phyloP scores from a whole-genome alignment of 2,113 vertebrate genomes.

The Promerops cafer region DNA sequence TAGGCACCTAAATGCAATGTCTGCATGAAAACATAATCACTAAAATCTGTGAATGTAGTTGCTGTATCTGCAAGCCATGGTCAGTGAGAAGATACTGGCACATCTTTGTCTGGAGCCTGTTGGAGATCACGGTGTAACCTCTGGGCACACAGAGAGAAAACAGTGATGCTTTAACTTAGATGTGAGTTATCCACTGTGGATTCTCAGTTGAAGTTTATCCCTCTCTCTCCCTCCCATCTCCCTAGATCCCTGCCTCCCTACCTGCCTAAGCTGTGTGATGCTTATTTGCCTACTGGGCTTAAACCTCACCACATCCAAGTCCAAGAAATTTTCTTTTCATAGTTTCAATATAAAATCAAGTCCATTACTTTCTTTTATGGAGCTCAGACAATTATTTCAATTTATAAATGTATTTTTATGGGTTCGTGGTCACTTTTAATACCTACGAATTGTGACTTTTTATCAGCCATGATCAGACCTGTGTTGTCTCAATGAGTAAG shows the following conservation, averaged over 20 bases:
- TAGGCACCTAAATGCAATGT: neutral
- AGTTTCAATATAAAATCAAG: neutral
- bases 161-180: neutral
- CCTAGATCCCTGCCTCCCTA: no score
- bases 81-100: neutral
- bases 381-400: neutral
- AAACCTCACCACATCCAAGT: neutral
- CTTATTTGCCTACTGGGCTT: neutral
- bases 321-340: neutral
- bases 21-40: neutral
- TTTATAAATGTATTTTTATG: neutral
- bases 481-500: neutral
- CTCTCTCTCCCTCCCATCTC: rapidly evolving
- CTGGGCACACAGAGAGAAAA: neutral
- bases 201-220: neutral
- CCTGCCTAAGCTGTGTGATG: neutral
- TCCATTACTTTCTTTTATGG: neutral
- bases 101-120: neutral
- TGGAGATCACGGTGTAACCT: neutral
- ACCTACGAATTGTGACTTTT: neutral
- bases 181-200: neutral
- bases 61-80: no score
- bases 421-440: neutral
- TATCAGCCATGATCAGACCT: neutral
- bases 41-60: neutral